Evolutionary conservation across 1,140 invertebrate species (phyloP), one percentile per base, ranked within the genome.

Genomic region (Hydropsyche tenuis): DNA sequence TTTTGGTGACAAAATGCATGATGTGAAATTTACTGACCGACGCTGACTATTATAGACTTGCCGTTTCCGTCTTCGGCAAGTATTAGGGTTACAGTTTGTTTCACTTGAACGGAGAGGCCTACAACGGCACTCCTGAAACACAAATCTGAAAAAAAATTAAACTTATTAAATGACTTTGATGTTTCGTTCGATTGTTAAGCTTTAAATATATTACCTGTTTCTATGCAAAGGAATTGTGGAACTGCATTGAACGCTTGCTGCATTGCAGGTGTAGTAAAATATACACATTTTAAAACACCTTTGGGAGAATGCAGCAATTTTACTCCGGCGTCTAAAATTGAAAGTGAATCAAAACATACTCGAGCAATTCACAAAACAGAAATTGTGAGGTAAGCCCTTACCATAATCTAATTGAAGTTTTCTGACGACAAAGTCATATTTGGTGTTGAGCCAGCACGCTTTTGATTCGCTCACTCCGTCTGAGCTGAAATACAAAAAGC

Each of bases 211-310:
- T 73, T 43, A 85, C 84, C 83, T 7, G 84, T 85, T 69, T 85
- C 84, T 11, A 86, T 84, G 71, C 85, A 86, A 0, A 86, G 76
- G 76, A 86, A 85, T 77, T 86, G 85, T 1, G 85, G 85, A 37
- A 86, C 82, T 0, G 84, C 81, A 46, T 86, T 85, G 79, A 85
- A 86, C 0, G 85, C 85, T 14, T 83, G 56, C 78, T 86, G 85
- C 85, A 86, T 86, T 43, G 81, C 81, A 0, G 85, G 84, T 0
- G 85, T 86, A 0, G 85, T 86, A 14, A 85, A 78, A 63, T 86
- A 86, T 0, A 86, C 80, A 18, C 85, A 86, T 51, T 83, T 82
- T 9, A 85, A 82, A 73, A 83, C 84, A 0, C 84, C 84, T 0
- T 81, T 82, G 6, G 74, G 74, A 0, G 83, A 84, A 60, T 85